These are phyloP conservation scores for Bradypodion ventrale DNA, from an alignment of 2,797 vertebrate genomes.

Conservation along the genomic window DNA sequence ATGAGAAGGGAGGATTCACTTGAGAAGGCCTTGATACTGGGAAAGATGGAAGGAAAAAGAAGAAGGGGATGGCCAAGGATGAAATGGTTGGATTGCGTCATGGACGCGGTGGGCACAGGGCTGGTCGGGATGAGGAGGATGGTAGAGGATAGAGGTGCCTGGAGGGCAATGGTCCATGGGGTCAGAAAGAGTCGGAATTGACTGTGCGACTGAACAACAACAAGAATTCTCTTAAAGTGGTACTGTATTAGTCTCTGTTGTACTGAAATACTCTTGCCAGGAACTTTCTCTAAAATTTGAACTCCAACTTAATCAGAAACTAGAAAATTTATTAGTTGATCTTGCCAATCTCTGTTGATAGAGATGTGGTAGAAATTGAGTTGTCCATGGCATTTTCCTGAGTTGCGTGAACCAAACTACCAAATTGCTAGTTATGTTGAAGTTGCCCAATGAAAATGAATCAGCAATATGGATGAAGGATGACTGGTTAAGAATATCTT, in stretches of 20 bases:
- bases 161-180: too few relatives aligned
- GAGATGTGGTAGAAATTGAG: neutral
- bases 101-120: too few relatives aligned
- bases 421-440: neutral
- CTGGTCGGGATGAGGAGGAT: too few relatives aligned
- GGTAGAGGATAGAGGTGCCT: too few relatives aligned
- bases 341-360: conserved; percentile 12
- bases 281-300: neutral
- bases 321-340: neutral
- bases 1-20: too few relatives aligned
- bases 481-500: neutral
- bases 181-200: too few relatives aligned
- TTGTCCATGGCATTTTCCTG: neutral
- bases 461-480: neutral
- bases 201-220: too few relatives aligned
- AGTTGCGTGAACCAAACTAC: neutral
- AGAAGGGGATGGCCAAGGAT: too few relatives aligned
- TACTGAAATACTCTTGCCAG: conserved; percentile 39
- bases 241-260: conserved; percentile 26
- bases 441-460: neutral
- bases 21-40: too few relatives aligned
- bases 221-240: neutral
- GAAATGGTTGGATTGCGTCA: too few relatives aligned
- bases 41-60: too few relatives aligned
- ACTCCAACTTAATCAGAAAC: conserved; percentile 31